Evolutionary conservation across 2,113 vertebrate species (phyloP), one percentile per base, ranked within the genome.

Genomic region (Mustelus asterias): DNA sequence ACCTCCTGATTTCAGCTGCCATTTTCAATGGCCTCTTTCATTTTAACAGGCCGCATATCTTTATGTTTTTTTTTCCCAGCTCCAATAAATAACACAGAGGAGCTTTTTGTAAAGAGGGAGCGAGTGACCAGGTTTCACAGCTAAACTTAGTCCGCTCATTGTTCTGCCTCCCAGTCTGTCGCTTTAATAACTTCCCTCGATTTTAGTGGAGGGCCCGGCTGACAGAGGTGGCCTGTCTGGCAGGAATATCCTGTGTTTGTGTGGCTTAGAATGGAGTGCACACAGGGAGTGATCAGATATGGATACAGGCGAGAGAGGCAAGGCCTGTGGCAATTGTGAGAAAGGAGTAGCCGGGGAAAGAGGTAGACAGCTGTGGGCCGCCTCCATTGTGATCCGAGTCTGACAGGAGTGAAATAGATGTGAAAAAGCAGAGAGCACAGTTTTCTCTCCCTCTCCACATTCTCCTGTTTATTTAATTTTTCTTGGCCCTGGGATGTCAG

Each of bases 241-340:
- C 99, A 98, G 98, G 98, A 98, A 98, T 98, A 99, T 99, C 99
- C 99, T 99, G 99, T 98, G 97, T 99, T 99, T 99, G 99, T 99
- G 98, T 98, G 97, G 97, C 97, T 97, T 97, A 99, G 98, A 99
- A 99, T 98, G 98, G 96, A 97, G 97, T 97, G 98, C 98, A 97
- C 97, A 97, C 97, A 86, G 97, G 97, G 97, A 97, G 98, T 96
- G 93, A 93, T 93, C 58, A 93, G 89, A 93, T 93, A 93, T 63
- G 63, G 93, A 44, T 65, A 94, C 96, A 95, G 97, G 96, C 97
- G 96, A 96, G 93, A 96, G 94, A 96, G n/a, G 54, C 78, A 48
- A 33, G 76, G 95, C 95, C 41, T 72, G 11, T 72, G 70, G 80
- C 72, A 80, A 78, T 95, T 93, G 67, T 95, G 95, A 85, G 72